Evolutionary conservation across 2,888 invertebrate species (phyloP).

Genomic region (Dryocosmus kuriphilus): DNA sequence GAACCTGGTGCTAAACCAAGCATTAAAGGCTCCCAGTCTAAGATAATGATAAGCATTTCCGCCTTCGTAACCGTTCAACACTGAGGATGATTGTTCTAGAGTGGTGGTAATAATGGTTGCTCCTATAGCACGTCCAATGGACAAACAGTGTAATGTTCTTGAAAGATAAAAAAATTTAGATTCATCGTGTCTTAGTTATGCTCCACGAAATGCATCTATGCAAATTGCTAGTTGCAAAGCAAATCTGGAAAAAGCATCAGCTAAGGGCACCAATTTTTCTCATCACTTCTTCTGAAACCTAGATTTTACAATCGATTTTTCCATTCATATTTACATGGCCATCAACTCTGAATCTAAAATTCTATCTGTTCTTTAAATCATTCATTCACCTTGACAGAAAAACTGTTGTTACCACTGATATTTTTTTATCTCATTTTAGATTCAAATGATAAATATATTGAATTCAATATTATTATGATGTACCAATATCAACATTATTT

Average conservation of each 20-base stretch:
- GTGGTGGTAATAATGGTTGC: constrained; percentile 21
- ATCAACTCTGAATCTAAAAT: background rate
- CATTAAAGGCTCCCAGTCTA: constrained; percentile 59
- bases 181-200: background rate
- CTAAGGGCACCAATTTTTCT: background rate
- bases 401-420: background rate
- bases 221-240: constrained; percentile 2
- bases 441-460: background rate
- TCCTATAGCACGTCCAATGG: constrained; percentile 23
- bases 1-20: constrained; percentile 68
- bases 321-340: constrained; percentile 4
- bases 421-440: background rate
- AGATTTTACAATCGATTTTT: background rate
- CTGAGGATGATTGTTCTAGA: constrained; percentile 26
- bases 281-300: background rate
- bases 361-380: background rate
- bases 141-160: constrained; percentile 33
- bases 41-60: constrained; percentile 66
- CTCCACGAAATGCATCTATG: constrained; percentile 1
- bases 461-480: no score
- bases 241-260: background rate
- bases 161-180: constrained; percentile 9
- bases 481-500: no score
- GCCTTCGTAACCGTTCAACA: constrained; percentile 54
- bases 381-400: background rate